Conservation (phyloP, 1,140 invertebrate genomes). For the Schlechtendalia chinensis region DNA sequence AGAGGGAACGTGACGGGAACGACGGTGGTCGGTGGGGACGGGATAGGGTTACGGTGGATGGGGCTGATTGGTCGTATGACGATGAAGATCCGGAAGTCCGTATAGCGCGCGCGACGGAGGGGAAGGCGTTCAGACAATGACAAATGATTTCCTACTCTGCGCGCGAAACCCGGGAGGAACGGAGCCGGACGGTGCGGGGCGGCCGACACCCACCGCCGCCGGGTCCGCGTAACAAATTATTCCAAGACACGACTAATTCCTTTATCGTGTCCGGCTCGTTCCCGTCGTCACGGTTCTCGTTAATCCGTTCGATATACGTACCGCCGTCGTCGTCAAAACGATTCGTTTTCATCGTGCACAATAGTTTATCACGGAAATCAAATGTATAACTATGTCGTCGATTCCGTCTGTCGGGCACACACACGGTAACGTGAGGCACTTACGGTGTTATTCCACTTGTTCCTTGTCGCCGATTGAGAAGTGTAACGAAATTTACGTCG, state of each 20-base stretch:
- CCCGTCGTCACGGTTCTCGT: slow-evolving; percentile 21
- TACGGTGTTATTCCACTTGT: neutral
- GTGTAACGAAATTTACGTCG: neutral
- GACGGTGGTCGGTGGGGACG: too few relatives aligned
- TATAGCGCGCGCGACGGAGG: neutral
- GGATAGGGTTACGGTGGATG: too few relatives aligned
- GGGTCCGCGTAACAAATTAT: slow-evolving; percentile 45
- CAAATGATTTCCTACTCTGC: slow-evolving; percentile 4
- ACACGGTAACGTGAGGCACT: neutral
- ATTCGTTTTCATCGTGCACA: slow-evolving; percentile 15
- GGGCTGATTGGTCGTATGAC: slow-evolving; percentile 20
- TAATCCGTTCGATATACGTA: slow-evolving; percentile 35
- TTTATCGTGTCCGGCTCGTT: slow-evolving; percentile 43
- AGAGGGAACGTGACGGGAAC: neutral
- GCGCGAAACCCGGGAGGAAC: neutral
- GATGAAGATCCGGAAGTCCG: neutral
- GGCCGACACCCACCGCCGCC: slow-evolving; percentile 10
- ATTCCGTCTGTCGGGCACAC: neutral
- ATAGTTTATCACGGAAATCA: neutral
- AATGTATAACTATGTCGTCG: neutral
- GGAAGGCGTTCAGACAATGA: slow-evolving; percentile 31
- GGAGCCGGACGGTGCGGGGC: too few relatives aligned
- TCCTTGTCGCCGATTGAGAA: neutral
- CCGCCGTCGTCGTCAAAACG: slow-evolving; percentile 4
- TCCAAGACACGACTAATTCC: slow-evolving; percentile 48